These are phyloP conservation scores for Propithecus deckenii DNA, from an alignment of 2,797 vertebrate species.

Conservation along the genomic window DNA sequence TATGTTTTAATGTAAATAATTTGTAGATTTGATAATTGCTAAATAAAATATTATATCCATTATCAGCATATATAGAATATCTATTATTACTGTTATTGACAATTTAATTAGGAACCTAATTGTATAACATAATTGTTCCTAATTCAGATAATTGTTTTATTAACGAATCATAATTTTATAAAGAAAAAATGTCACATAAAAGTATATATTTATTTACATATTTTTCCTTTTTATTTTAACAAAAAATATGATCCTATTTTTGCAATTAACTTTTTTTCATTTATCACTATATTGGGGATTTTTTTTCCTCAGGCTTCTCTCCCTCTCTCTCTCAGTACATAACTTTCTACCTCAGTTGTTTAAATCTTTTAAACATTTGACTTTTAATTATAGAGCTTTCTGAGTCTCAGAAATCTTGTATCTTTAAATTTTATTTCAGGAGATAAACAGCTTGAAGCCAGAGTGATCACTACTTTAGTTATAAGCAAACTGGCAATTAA, in stretches of 20 bases:
- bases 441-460: background rate
- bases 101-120: constrained; percentile 38
- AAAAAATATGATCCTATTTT: background rate
- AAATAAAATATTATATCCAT: constrained; percentile 31
- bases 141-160: background rate
- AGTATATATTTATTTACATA: background rate
- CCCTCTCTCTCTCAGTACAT: background rate
- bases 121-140: background rate
- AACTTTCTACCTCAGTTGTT: background rate
- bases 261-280: background rate
- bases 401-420: background rate
- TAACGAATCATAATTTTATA: background rate
- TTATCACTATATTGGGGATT: background rate
- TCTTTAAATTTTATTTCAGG: background rate
- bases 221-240: background rate
- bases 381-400: background rate
- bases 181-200: background rate
- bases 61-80: constrained; percentile 31
- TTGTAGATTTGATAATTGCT: constrained; percentile 12
- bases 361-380: background rate
- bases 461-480: background rate
- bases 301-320: background rate
- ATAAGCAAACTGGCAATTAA: background rate
- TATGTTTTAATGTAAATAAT: constrained; percentile 13
- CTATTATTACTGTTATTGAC: constrained; percentile 59